These are phyloP conservation scores for Clostera curtula DNA, from an alignment of 2,888 invertebrate genomes.

Conservation along the genomic window DNA sequence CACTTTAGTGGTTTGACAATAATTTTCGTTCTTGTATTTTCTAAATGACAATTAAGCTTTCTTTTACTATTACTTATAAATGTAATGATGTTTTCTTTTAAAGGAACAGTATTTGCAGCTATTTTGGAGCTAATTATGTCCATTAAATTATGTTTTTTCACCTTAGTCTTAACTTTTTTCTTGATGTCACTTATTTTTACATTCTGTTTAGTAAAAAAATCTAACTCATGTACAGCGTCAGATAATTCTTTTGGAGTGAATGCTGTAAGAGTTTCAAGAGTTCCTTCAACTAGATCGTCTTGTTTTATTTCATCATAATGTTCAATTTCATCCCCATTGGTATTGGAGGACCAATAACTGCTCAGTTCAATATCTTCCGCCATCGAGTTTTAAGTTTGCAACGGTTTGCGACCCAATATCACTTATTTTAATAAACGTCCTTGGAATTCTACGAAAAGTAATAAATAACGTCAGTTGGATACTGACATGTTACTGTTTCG, in stretches of 20 bases:
- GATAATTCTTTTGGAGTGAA: conserved; percentile 21
- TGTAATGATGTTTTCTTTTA: conserved; percentile 39
- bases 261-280: conserved; percentile 24
- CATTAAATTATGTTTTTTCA: conserved; percentile 36
- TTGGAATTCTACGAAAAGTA: too few species aligned
- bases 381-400: conserved; percentile 26
- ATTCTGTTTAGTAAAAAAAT: conserved; percentile 49
- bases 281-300: conserved; percentile 18
- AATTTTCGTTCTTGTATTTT: conserved; percentile 19
- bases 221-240: conserved; percentile 33
- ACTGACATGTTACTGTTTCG: conserved; percentile 11
- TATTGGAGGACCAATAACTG: conserved; percentile 25
- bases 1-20: conserved; percentile 19
- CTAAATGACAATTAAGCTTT: conserved; percentile 27
- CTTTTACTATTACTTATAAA: conserved; percentile 23
- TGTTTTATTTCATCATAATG: conserved; percentile 56
- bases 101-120: conserved; percentile 29
- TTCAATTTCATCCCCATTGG: conserved; percentile 41
- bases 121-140: conserved; percentile 51
- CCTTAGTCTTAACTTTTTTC: conserved; percentile 40
- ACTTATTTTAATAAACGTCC: too few species aligned
- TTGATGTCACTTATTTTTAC: conserved; percentile 31
- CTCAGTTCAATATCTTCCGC: conserved; percentile 45
- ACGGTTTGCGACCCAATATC: background rate
- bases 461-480: too few species aligned